phyloP scores from a whole-genome alignment of 2,888 invertebrate species.

The Smittia sp. region DNA sequence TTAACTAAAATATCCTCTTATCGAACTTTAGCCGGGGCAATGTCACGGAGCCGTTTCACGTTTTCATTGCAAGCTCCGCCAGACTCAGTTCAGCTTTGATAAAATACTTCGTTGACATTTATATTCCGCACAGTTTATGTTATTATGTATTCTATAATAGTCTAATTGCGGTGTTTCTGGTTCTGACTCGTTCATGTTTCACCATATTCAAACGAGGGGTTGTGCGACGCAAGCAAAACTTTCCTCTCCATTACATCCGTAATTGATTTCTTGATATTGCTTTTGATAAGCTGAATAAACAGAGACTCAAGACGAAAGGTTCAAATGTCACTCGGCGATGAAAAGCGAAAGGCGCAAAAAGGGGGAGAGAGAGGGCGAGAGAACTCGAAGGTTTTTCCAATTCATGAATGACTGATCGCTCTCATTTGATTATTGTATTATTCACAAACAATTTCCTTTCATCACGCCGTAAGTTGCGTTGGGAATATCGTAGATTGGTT shows the following conservation, averaged over 20 bases:
- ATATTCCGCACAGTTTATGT: slow-evolving; percentile 6
- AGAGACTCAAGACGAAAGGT: too few species aligned
- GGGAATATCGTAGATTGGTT: slow-evolving; percentile 14
- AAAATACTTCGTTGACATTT: slow-evolving; percentile 4
- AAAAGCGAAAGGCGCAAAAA: too few species aligned
- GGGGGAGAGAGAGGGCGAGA: too few species aligned
- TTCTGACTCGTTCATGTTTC: background rate
- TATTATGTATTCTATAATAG: background rate
- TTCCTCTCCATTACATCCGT: slow-evolving; percentile 16
- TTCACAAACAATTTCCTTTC: slow-evolving; percentile 13
- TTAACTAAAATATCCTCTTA: too few species aligned
- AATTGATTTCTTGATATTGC: slow-evolving; percentile 6
- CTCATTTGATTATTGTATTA: slow-evolving; percentile 2
- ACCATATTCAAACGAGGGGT: background rate
- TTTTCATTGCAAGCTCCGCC: too few species aligned
- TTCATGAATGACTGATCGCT: background rate
- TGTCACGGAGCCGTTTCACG: too few species aligned
- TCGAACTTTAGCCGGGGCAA: too few species aligned
- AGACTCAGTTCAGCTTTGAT: too few species aligned
- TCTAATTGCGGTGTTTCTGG: slow-evolving; percentile 15
- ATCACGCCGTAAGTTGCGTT: background rate
- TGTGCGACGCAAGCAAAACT: background rate
- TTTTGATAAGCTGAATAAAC: background rate
- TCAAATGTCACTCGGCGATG: background rate
- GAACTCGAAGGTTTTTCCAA: background rate